Evolutionary conservation across 2,113 vertebrate species (phyloP).

Genomic region (Prolemur simus): DNA sequence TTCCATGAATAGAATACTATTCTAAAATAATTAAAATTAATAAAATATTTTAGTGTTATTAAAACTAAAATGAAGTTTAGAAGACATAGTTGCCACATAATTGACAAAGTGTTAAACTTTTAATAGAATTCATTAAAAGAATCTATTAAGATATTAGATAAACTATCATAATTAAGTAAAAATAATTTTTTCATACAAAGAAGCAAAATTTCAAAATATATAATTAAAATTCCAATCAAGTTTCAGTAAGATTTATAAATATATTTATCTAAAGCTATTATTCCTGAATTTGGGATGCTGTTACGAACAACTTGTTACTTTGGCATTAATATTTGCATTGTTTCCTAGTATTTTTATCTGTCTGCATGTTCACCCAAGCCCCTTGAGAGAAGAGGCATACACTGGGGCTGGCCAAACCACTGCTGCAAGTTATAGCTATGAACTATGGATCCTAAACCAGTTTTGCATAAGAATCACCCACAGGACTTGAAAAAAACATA

Average conservation of each 20-base stretch:
- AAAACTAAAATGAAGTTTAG: not conserved
- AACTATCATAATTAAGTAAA: not conserved
- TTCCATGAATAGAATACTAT: not conserved
- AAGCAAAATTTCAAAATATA: slow-evolving; percentile 16
- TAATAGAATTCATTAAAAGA: slow-evolving; percentile 38
- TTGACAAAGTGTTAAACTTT: slow-evolving; percentile 27
- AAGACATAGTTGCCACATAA: not conserved
- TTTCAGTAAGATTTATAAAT: slow-evolving; percentile 32
- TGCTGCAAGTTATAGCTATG: not conserved
- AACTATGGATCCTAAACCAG: not conserved
- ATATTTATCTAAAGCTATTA: not conserved
- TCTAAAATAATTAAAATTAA: slow-evolving; percentile 39
- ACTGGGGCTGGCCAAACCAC: not conserved
- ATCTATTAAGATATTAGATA: not conserved
- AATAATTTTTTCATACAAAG: slow-evolving; percentile 18
- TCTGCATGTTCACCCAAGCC: not conserved
- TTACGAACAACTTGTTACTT: not conserved
- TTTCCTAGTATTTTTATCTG: not conserved
- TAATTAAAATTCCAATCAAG: slow-evolving; percentile 18
- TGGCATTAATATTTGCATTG: not conserved
- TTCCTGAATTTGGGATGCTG: not conserved
- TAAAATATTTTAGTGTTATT: not conserved
- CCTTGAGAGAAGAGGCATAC: not conserved
- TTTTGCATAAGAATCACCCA: not conserved
- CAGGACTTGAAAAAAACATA: not conserved